Base-by-base conservation (phyloP, 2,797 vertebrate genomes). In the Brachyalestes nurse region DNA sequence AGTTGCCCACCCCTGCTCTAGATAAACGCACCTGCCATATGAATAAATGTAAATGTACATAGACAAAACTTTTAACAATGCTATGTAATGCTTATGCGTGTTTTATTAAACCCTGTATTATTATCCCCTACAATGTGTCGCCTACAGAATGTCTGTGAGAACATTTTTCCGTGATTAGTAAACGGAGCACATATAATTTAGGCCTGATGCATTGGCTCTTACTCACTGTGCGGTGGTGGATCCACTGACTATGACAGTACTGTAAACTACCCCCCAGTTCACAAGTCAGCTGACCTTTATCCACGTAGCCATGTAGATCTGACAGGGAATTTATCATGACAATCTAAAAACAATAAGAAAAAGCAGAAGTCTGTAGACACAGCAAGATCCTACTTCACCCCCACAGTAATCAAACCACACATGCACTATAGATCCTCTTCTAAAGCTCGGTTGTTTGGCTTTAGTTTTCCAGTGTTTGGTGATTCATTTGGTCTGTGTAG, bases 291-390 rank as follows among this genome's bases (percentile, higher is more conserved):
- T 98, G 96, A 3, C 92, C 94, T 92, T 95, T 97, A 82, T 98
- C 97, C 82, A 98, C 95, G 71, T 97, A 97, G 77, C 94, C 91
- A 17, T 97, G 96, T 71, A 99, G 93, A 82, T 98, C 97, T 21
- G 96, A 95, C 83, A 97, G 89, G 12, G 96, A 97, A 90, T 97
- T 98, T 85, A 99, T 88, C 96, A 97, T 96, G 91, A 98, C 91
- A 72, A 98, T 97, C 97, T 99, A 75, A 85, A 84, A 79, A 5
- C 49, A 73, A 1, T n/a, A 23, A 4, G 13, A 64, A 38, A 12
- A 2, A 6, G 45, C 13, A 7, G 10, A 71, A 64, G 19, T 21
- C n/a, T 40, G 14, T 53, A 64, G 6, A 28, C 13, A 38, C 12
- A 62, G 13, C 10, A 28, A 8, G 14, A 25, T 19, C 16, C 34